Percentiles rank a stretch among this genome's conserved stretches.
Evolutionary conservation across 2,113 vertebrate genomes (phyloP).

Genomic region (Suricata suricatta): DNA sequence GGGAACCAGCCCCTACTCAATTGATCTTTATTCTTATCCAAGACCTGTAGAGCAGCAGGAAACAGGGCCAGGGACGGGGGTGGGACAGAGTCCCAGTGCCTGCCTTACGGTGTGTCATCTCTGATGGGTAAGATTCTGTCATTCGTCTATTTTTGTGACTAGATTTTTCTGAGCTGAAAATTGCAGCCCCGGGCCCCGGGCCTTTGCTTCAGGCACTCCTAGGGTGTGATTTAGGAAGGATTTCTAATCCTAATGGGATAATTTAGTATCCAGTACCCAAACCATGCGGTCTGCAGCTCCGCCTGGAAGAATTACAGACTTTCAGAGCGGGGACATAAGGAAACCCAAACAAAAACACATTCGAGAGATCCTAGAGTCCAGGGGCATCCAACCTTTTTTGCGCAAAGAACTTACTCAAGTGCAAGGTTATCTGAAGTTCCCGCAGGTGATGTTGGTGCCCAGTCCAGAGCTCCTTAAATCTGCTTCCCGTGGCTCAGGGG

Average conservation of each 20-base stretch:
- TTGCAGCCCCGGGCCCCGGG: not conserved
- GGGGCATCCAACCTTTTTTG: not conserved
- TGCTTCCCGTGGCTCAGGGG: not conserved
- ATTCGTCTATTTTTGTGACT: not conserved
- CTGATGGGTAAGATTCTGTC: not conserved
- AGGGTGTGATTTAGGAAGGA: not conserved
- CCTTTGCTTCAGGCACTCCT: conserved; percentile 20
- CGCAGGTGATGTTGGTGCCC: not conserved
- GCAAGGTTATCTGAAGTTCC: not conserved
- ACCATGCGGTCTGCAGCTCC: not conserved
- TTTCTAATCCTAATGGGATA: conserved; percentile 9
- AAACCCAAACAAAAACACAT: not conserved
- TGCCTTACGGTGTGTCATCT: not conserved
- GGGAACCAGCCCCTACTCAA: not conserved
- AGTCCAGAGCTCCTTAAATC: fast-evolving
- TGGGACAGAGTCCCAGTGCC: fast-evolving
- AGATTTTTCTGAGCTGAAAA: conserved; percentile 29
- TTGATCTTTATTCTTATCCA: not conserved
- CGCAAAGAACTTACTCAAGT: not conserved
- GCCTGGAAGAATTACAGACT: not conserved
- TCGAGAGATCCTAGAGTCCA: not conserved
- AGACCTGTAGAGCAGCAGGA: not conserved
- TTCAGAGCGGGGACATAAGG: not conserved
- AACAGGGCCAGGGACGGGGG: fast-evolving
- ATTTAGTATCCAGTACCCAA: not conserved